These are phyloP conservation scores for Auanema sp. DNA, from an alignment of 2,888 invertebrate genomes.

Conservation along the genomic window DNA sequence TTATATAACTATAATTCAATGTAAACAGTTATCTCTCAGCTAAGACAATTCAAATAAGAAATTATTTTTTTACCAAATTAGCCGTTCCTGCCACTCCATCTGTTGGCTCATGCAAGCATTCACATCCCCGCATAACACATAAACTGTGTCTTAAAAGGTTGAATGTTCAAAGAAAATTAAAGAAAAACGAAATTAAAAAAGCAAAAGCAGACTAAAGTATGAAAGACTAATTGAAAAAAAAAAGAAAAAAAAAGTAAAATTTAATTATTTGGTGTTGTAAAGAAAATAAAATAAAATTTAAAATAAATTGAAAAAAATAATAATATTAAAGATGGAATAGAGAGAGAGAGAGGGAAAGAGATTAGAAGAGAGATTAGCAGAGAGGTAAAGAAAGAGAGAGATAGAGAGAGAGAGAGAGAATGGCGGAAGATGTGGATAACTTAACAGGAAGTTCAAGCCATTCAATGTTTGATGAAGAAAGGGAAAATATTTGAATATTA, in stretches of 20 bases:
- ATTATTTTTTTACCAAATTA: conserved; percentile 30
- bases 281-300: conserved; percentile 1
- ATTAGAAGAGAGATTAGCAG: too few species aligned
- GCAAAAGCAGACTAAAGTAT: conserved; percentile 4
- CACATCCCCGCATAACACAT: conserved; percentile 35
- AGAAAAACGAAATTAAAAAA: conserved; percentile 2
- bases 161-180: background rate
- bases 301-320: conserved; percentile 1
- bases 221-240: conserved; percentile 3
- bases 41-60: background rate
- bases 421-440: background rate
- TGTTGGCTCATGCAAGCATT: conserved; percentile 37
- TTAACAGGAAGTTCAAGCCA: too few species aligned
- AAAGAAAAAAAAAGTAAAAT: background rate
- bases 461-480: too few species aligned
- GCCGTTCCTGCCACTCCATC: conserved; percentile 31
- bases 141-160: too few species aligned
- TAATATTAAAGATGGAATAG: background rate
- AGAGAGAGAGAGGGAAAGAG: background rate
- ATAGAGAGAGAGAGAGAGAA: conserved; percentile 6
- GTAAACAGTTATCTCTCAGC: too few species aligned
- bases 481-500: too few species aligned
- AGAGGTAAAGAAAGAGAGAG: background rate
- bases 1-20: too few species aligned
- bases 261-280: background rate